Evolutionary conservation across 2,888 invertebrate genomes (phyloP).

Genomic region (Conchocele bisecta): DNA sequence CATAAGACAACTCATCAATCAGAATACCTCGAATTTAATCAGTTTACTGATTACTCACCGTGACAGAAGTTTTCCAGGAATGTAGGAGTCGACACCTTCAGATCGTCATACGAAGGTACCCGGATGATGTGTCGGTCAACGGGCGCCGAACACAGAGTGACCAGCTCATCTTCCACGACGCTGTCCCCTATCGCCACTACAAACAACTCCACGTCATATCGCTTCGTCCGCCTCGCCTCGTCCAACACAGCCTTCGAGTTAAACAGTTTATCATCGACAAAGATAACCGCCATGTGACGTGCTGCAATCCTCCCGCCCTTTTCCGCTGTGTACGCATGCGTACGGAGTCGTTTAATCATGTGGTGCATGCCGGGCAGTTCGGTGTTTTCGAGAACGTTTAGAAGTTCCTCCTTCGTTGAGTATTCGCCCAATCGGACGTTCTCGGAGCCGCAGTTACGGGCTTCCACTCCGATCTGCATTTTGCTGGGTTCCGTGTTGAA

Average conservation of each 20-base stretch:
- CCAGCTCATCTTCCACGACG: conserved; percentile 45
- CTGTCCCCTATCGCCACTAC: conserved; percentile 59
- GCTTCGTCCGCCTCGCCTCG: conserved; percentile 48
- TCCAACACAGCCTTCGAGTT: conserved; percentile 48
- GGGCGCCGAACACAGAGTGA: conserved; percentile 37
- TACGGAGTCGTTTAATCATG: conserved; percentile 60
- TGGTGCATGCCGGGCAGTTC: conserved; percentile 41
- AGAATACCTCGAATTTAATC: too few relatives aligned
- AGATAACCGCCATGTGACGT: conserved; percentile 69
- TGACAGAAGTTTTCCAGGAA: conserved; percentile 53
- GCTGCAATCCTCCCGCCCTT: conserved; percentile 57
- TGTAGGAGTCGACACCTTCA: conserved; percentile 25
- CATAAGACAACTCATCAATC: too few relatives aligned
- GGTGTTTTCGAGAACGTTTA: conserved; percentile 34
- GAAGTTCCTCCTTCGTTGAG: conserved; percentile 36
- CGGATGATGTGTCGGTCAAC: conserved; percentile 41
- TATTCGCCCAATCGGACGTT: conserved; percentile 62
- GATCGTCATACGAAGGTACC: conserved; percentile 45
- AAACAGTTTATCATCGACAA: conserved; percentile 66
- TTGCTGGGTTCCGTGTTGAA: conserved; percentile 66
- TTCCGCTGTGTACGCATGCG: conserved; percentile 46
- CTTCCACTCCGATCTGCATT: conserved; percentile 69
- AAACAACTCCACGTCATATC: conserved; percentile 51
- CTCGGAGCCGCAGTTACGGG: conserved; percentile 62
- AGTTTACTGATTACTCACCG: too few relatives aligned